A percentile compares a stretch with the other conserved stretches of the same genome.
phyloP scores from a whole-genome alignment of 2,888 invertebrate species.

The Agonopterix arenella region DNA sequence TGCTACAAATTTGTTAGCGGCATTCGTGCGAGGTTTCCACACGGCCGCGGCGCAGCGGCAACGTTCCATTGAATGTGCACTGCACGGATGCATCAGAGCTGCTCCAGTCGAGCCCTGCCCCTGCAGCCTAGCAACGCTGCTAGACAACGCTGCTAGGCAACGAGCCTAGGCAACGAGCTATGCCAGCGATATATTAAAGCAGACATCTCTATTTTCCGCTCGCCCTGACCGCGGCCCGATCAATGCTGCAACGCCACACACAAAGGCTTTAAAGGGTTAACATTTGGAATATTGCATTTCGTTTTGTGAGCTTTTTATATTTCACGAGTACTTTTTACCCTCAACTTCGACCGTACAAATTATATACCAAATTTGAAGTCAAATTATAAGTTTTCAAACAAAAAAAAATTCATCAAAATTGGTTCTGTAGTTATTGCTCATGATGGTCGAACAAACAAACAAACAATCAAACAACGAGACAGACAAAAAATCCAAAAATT shows the following conservation, averaged over 20 bases:
- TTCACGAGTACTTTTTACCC: no score
- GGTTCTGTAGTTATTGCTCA: no score
- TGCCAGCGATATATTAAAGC: constrained; percentile 4
- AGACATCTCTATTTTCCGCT: constrained; percentile 12
- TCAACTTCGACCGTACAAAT: no score
- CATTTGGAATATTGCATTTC: not conserved
- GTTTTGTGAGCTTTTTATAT: not conserved
- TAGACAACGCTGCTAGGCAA: no score
- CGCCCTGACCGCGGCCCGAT: constrained; percentile 8
- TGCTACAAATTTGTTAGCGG: constrained; percentile 9
- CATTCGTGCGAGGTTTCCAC: constrained; percentile 10
- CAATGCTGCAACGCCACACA: constrained; percentile 10
- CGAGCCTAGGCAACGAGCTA: not conserved
- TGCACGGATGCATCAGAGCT: not conserved
- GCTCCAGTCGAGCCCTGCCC: not conserved
- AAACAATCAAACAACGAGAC: no score
- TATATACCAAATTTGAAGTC: no score
- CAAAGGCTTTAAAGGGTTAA: not conserved
- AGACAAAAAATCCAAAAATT: no score
- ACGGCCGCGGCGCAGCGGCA: constrained; percentile 1
- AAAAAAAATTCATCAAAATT: no score
- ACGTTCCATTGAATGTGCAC: not conserved
- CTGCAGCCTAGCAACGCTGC: not conserved
- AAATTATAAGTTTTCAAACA: no score
- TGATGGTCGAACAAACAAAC: no score